Conservation (phyloP, 2,113 vertebrate species). For the Hyla sarda region DNA sequence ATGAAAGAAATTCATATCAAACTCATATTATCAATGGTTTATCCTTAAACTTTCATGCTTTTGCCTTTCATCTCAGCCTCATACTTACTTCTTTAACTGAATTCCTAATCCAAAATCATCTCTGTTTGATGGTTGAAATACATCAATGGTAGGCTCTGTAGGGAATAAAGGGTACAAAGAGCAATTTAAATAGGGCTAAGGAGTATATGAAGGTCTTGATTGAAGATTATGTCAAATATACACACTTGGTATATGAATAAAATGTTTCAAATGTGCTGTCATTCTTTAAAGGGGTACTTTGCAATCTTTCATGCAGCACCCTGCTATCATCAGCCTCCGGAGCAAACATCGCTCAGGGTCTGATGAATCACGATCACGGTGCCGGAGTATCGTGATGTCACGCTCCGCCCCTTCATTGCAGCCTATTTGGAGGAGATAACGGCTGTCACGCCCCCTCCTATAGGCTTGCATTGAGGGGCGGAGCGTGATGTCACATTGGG, state of each 20-base stretch:
- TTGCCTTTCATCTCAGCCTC: background rate
- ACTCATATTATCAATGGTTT: background rate
- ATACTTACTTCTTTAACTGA: slow-evolving; percentile 95
- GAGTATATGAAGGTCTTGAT: background rate
- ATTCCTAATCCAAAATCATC: slow-evolving; percentile 95
- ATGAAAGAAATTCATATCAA: background rate
- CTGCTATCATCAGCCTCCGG: too few species aligned
- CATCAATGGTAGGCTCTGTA: slow-evolving; percentile 94
- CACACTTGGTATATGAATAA: background rate
- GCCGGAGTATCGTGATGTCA: too few species aligned
- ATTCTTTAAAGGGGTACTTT: too few species aligned
- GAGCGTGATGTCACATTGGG: too few species aligned
- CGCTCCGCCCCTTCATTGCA: too few species aligned
- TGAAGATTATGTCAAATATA: background rate
- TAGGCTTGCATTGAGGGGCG: too few species aligned
- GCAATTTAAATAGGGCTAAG: background rate
- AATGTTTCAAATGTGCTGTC: background rate
- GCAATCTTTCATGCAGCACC: too few species aligned
- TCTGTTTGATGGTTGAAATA: slow-evolving; percentile 98
- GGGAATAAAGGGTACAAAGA: background rate
- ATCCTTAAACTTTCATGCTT: background rate
- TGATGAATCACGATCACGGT: too few species aligned
- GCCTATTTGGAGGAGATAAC: too few species aligned
- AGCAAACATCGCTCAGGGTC: too few species aligned
- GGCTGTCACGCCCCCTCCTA: too few species aligned